phyloP scores from a whole-genome alignment of 2,797 vertebrate genomes.

The Artibeus lituratus region DNA sequence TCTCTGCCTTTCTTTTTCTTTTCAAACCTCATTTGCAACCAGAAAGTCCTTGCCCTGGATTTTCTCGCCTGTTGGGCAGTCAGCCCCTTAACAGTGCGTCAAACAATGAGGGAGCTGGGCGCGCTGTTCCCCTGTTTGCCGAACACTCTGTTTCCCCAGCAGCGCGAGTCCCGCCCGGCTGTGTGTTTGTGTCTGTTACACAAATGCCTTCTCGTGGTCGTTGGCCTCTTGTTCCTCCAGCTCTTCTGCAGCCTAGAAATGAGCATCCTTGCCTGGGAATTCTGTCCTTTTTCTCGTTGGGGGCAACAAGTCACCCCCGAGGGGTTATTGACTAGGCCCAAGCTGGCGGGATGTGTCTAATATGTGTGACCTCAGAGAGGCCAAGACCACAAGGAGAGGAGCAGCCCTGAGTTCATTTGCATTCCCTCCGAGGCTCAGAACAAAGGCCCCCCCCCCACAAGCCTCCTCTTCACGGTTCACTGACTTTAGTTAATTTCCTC shows the following conservation, averaged over 20 bases:
- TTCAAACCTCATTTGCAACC: slow-evolving; percentile 22
- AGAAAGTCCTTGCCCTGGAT: slow-evolving; percentile 31
- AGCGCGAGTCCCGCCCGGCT: background rate
- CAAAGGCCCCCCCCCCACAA: background rate
- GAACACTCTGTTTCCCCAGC: slow-evolving; percentile 14
- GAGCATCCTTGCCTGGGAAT: slow-evolving; percentile 1
- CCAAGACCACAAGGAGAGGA: background rate
- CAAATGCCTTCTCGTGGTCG: slow-evolving; percentile 31
- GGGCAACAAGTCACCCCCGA: background rate
- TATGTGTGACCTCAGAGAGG: background rate
- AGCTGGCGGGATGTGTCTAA: background rate
- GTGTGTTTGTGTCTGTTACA: background rate
- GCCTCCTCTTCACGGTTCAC: background rate
- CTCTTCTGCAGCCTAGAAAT: background rate
- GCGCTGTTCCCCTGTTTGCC: fast-evolving
- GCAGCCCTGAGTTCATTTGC: background rate
- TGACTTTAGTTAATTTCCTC: background rate
- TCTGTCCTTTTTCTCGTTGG: background rate
- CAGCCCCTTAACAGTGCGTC: slow-evolving; percentile 14
- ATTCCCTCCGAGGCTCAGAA: background rate
- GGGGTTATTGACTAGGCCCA: background rate
- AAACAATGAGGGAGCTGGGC: background rate
- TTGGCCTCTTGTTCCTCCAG: background rate
- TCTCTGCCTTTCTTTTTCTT: background rate
- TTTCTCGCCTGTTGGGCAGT: slow-evolving; percentile 55